Evolutionary conservation across 2,797 vertebrate species (phyloP), one percentile per base, ranked within the genome.

Genomic region (Lepus townsendii): DNA sequence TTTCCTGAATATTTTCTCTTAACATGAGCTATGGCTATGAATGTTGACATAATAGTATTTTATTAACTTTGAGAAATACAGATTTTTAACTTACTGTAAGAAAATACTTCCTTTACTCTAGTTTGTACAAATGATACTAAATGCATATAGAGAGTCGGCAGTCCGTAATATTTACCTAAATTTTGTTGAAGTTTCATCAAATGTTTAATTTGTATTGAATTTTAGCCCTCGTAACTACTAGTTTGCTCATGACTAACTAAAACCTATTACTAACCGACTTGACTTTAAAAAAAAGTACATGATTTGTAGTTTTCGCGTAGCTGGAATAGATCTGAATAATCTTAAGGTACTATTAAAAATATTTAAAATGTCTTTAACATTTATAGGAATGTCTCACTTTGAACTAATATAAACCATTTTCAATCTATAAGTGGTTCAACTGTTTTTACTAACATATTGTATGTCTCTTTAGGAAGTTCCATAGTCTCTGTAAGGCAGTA

Each of bases 311-410:
- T 90, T 94, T 86, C 68, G 10, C 60, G 54, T 47, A 27, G 26
- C 42, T 82, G 32, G 12, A 60, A 85, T 60, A 88, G 87, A 84
- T 12, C 75, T 50, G 35, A 77, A 86, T 88, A 93, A 86, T n/a
- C 75, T 92, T 75, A 93, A 80, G 42, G 92, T 87, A 87, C 84
- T 90, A 88, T 87, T 71, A 65, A 92, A 95, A 80, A 66, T 83
- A 54, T 95, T 94, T 88, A 60, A 90, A 95, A 93, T 68, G 90
- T 95, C 88, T 68, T 97, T 97, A 97, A 96, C 94, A 96, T 96
- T 97, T 96, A 94, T 12, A 83, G 57, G 62, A 96, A 97, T 96
- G 94, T 94, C 83, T 94, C 68, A 96, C 91, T 97, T 96, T 95
- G 47, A 72, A 95, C 71, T 94, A 90, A 38, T 77, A 76, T 30